Conservation (phyloP, 2,797 vertebrate species). For the Peromyscus melanophrys region DNA sequence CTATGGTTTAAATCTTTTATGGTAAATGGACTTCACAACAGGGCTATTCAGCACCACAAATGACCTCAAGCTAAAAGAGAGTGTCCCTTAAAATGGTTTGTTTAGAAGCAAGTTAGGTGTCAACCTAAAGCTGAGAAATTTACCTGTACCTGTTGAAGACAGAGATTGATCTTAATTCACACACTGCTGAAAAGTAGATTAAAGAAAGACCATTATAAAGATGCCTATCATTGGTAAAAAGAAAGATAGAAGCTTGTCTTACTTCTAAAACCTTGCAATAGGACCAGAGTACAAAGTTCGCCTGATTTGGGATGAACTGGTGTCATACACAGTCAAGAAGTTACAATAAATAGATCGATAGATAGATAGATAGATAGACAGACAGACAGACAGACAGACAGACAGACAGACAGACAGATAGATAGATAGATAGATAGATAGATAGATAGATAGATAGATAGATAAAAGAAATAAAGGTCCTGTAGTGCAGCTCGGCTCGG, state of each 20-base stretch:
- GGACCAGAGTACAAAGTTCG: neutral
- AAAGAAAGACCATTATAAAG: slow-evolving; percentile 35
- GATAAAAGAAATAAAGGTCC: too few species aligned
- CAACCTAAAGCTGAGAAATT: slow-evolving; percentile 53
- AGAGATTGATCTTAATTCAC: neutral
- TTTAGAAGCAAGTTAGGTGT: neutral
- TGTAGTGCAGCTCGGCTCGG: neutral
- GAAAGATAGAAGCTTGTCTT: neutral
- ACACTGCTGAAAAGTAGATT: neutral
- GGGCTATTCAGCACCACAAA: neutral
- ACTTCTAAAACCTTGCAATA: neutral
- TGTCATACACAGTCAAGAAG: neutral
- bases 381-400: too few species aligned
- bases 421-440: too few species aligned
- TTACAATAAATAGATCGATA: neutral
- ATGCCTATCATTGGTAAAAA: neutral
- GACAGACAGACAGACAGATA: too few species aligned
- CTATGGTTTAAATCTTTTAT: slow-evolving; percentile 3
- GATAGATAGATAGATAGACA: too few species aligned
- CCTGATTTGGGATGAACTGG: slow-evolving; percentile 3
- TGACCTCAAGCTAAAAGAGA: slow-evolving; percentile 33
- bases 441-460: too few species aligned
- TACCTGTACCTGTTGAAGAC: neutral
- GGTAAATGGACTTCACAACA: slow-evolving; percentile 10
- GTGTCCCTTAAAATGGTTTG: neutral